Evolutionary conservation across 2,113 vertebrate species (phyloP), one percentile per base, ranked within the genome.

Genomic region (Hyperoodon ampullatus): DNA sequence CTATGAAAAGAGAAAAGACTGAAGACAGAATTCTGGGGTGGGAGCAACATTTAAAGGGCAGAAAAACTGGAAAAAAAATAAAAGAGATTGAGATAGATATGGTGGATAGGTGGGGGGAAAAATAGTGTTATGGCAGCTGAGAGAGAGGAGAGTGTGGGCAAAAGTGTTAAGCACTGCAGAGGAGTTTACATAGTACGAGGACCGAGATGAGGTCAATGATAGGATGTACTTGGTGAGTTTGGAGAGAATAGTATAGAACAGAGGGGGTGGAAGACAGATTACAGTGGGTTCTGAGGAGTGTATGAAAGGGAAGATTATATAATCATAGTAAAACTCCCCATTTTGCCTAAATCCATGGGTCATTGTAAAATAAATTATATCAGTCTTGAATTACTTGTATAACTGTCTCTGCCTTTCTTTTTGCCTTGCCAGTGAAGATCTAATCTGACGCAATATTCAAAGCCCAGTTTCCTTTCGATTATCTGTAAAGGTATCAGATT

Each of bases 381-480:
- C 93, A 74, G 26, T 78, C 16, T 96, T 85, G 16, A 95, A 87
- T 96, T 96, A 82, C 44, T 74, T 89, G 50, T 30, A 26, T 93
- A 89, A 86, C 65, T 78, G 19, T 87, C 80, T 58, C n/a, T 89
- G 30, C 60, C 74, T 71, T 93, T 91, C 53, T 77, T 28, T 94
- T 39, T 88, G 33, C 35, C 44, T 96, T 93, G 74, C 11, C 21
- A 84, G 44, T 90, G 74, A 93, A 89, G 33, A 93, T 86, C 26
- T 86, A 86, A 75, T 93, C 88, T 93, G 95, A 95, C 39, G 39
- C 28, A 88, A 6, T 72, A 61, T 85, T 87, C 74, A 85, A 80
- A 96, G 21, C 42, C 33, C n/a, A 66, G 42, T 81, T 96, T 96
- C 74, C 91, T 85, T 96, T 85, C 90, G 70, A 85, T 90, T 95